phyloP scores from a whole-genome alignment of 2,888 invertebrate species.

The Acronicta leporina region DNA sequence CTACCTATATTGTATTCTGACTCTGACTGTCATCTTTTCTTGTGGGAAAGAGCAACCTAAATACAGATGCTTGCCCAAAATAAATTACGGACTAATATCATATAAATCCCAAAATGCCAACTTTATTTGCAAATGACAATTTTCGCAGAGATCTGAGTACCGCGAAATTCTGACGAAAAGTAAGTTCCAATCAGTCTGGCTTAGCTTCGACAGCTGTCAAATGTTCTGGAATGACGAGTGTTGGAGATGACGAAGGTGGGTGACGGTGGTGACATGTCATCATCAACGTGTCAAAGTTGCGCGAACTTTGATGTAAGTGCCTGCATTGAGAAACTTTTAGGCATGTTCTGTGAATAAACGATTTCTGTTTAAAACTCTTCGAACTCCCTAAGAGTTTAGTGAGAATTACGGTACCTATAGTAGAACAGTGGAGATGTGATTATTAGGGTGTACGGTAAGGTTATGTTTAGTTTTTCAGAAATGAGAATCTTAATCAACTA shows the following conservation, averaged over 20 bases:
- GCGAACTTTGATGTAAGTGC: conserved; percentile 65
- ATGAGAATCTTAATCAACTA: no score
- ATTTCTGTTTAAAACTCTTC: conserved; percentile 36
- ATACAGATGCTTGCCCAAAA: not conserved
- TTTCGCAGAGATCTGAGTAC: conserved; percentile 19
- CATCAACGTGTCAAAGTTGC: conserved; percentile 74
- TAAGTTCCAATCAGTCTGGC: conserved; percentile 74
- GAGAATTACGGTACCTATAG: no score
- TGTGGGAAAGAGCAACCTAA: not conserved
- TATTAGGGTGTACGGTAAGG: no score
- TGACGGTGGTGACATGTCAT: conserved; percentile 77
- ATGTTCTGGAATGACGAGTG: conserved; percentile 45
- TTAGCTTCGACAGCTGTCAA: conserved; percentile 78
- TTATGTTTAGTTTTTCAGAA: no score
- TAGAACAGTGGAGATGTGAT: no score
- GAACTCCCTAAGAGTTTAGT: conserved; percentile 1
- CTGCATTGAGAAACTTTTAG: conserved; percentile 60
- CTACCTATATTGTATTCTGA: no score
- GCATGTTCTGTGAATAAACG: conserved; percentile 60
- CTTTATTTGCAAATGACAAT: conserved; percentile 32
- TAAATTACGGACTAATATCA: conserved; percentile 27
- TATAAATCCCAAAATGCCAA: conserved; percentile 10
- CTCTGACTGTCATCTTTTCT: not conserved
- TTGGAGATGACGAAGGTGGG: conserved; percentile 41
- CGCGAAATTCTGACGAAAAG: conserved; percentile 42